A percentile compares a stretch with the other conserved stretches of the same genome.
Evolutionary conservation across 2,113 vertebrate genomes (phyloP).

Genomic region (Ctenomys sociabilis): DNA sequence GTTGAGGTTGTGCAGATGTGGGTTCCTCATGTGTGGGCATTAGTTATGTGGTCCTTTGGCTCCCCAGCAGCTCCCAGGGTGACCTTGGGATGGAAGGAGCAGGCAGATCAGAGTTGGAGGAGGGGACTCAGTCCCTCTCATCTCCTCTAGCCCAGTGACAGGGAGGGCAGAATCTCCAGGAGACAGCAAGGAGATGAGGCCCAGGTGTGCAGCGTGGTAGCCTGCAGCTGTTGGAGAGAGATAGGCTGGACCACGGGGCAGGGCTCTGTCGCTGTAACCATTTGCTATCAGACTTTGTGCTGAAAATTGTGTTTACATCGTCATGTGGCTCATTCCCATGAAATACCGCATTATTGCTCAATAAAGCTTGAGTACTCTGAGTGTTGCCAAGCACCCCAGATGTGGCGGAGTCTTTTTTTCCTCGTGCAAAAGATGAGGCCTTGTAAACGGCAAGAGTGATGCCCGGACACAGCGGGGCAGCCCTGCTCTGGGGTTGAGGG

Average conservation of each 20-base stretch:
- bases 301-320: not conserved
- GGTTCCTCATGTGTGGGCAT: not conserved
- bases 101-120: not conserved
- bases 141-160: not conserved
- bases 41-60: not conserved
- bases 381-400: not conserved
- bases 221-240: not conserved
- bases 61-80: not conserved
- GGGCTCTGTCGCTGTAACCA: not conserved
- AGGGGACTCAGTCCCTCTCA: not conserved
- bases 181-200: not conserved
- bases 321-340: not conserved
- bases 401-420: not conserved
- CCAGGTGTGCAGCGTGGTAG: slow-evolving; percentile 36
- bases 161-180: not conserved
- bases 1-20: not conserved
- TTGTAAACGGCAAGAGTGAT: not conserved
- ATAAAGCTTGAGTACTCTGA: slow-evolving; percentile 72
- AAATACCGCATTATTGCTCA: slow-evolving; percentile 19
- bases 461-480: fast-evolving
- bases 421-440: fast-evolving
- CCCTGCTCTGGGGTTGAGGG: not conserved
- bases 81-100: not conserved
- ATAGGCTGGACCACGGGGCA: not conserved
- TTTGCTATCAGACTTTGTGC: slow-evolving; percentile 25